Percentiles rank a stretch among this genome's conserved stretches.
Evolutionary conservation across 2,113 vertebrate genomes (phyloP).

Genomic region (Calyptomena viridis): DNA sequence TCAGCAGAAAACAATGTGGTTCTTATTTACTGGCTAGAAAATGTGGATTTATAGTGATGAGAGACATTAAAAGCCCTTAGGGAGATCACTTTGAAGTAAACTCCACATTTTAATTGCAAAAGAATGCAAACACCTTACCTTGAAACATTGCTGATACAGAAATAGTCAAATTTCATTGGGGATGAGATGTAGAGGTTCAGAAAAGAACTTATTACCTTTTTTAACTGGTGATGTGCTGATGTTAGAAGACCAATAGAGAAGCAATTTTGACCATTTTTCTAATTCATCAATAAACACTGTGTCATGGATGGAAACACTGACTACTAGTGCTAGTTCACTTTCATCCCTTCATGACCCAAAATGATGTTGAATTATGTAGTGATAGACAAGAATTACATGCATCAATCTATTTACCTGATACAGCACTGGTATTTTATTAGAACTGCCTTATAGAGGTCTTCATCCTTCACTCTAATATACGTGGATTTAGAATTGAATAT

Average conservation of each 20-base stretch:
- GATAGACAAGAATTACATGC: background rate
- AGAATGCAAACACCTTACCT: background rate
- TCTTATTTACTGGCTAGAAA: constrained; percentile 23
- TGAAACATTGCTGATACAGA: background rate
- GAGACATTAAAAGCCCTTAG: background rate
- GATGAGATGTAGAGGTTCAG: background rate
- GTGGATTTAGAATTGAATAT: background rate
- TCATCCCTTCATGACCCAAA: background rate
- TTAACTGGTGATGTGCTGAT: background rate
- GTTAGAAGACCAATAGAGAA: background rate
- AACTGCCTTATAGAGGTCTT: background rate
- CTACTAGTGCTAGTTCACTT: background rate
- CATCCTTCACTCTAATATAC: background rate
- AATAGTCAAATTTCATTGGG: background rate
- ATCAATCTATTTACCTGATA: background rate
- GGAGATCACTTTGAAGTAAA: background rate
- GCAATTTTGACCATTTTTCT: background rate
- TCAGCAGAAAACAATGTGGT: background rate
- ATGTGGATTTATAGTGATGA: constrained; percentile 4
- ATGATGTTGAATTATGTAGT: background rate
- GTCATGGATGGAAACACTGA: background rate
- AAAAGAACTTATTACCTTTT: background rate
- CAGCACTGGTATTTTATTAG: background rate
- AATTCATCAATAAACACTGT: background rate
- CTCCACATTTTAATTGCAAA: background rate